Evolutionary conservation across 1,140 invertebrate genomes (phyloP).

Genomic region (Coptotermes formosanus): DNA sequence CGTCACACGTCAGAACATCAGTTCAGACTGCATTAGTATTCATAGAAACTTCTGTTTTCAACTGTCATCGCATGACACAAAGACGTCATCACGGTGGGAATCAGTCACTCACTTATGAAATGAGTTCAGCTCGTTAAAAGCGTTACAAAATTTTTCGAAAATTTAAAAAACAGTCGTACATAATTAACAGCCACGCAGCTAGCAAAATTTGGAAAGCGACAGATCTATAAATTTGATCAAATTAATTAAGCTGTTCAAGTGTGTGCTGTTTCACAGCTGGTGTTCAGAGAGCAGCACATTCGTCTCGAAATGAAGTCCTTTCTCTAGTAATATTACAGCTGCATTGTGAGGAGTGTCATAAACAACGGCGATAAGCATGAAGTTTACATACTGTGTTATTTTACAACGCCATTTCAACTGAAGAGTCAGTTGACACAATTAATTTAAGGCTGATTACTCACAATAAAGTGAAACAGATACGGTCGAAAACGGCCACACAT

Average conservation of each 20-base stretch:
- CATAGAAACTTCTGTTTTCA: conserved; percentile 9
- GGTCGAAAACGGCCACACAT: no score
- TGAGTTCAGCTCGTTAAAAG: conserved; percentile 15
- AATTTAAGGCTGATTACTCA: no score
- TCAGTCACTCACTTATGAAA: neutral
- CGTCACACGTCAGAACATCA: neutral
- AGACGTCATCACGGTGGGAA: neutral
- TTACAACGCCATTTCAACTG: no score
- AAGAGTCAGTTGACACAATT: no score
- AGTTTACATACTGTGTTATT: no score
- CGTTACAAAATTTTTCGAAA: neutral
- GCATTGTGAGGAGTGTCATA: no score
- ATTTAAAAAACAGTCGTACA: neutral
- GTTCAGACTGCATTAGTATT: neutral
- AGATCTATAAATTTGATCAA: neutral
- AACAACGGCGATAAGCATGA: no score
- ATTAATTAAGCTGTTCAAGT: neutral
- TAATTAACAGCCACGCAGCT: neutral
- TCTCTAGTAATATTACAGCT: no score
- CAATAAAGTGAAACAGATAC: no score
- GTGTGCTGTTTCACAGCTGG: neutral
- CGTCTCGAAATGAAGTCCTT: no score
- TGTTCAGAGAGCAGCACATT: no score
- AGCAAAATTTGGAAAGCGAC: no score
- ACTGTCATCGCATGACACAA: neutral